Evolutionary conservation across 2,888 invertebrate species (phyloP), one percentile per base, ranked within the genome.

Genomic region (Hirtodrosophila confusa): DNA sequence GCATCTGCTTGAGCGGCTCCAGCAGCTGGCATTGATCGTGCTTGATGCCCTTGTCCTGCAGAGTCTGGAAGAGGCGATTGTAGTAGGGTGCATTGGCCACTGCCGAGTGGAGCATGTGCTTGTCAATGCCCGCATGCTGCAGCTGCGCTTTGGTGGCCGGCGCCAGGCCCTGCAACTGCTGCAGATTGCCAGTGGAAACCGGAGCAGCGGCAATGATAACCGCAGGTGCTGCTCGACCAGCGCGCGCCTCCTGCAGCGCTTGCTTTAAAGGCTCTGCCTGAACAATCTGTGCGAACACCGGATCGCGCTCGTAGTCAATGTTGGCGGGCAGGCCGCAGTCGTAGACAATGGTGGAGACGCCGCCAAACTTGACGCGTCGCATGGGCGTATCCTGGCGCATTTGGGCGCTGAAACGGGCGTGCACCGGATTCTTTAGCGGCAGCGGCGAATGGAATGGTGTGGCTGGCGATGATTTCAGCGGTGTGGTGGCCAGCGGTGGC

Each of bases 51-150:
- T 93, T 91, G 39, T 93, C 93, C 43, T 91, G 92, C 27, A 94
- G 88, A 66, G 93, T 92, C 61, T 93, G 93, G 60, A 94, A 92
- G 4, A 94, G 89, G 73, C 93, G 93, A 65, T 94, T 93, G 71
- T 94, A 94, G 33, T 93, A 93, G 0, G 93, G 93, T 0, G 93
- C 93, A 83, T 94, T 93, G 79, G 93, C 93, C 0, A 94, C 92
- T 0, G 93, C 93, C 75, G 94, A 94, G 76, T 93, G 93, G 27
- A 94, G 49, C 73, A 93, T 92, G 57, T 93, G 93, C 0, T 92
- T 93, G 77, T 94, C 93, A 24, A 94, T 93, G 4, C 91, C 92
- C 91, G 94, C 92, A 0, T 92, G 80, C 51, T 93, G 91, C 0
- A 94, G 91, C 70, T 93, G 93, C n/a, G 93, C 92, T 75, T 93